These are phyloP conservation scores for Charina bottae DNA, from an alignment of 2,113 vertebrate species.

Conservation along the genomic window DNA sequence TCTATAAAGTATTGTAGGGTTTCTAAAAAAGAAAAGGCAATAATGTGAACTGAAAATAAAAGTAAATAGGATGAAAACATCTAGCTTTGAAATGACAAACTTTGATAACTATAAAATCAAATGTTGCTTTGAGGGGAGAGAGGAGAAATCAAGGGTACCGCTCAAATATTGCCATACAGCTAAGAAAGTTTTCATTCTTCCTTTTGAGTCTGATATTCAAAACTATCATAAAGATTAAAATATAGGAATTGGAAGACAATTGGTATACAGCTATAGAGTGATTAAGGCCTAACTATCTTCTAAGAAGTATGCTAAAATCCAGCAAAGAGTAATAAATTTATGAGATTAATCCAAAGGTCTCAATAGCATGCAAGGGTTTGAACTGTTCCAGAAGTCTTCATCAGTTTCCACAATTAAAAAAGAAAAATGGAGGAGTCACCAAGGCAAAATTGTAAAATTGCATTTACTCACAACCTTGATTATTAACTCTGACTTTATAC, in stretches of 20 bases:
- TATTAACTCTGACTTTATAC: too few relatives aligned
- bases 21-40: conserved; percentile 43
- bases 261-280: background rate
- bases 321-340: background rate
- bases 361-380: background rate
- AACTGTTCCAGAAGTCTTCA: background rate
- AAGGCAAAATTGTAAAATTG: too few relatives aligned
- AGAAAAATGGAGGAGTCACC: background rate
- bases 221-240: background rate
- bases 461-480: too few relatives aligned
- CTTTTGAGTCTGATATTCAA: background rate
- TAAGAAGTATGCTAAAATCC: background rate
- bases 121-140: background rate
- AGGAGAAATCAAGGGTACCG: conserved; percentile 9
- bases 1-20: conserved; percentile 44
- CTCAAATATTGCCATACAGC: background rate
- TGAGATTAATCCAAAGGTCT: background rate
- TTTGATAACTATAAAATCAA: conserved; percentile 36
- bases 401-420: background rate
- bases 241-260: conserved; percentile 11
- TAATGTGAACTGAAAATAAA: conserved; percentile 50
- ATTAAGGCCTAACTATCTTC: background rate
- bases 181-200: background rate
- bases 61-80: conserved; percentile 44
- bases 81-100: conserved; percentile 51